Base-by-base conservation (phyloP, 2,888 invertebrate species). In the Metalampra italica region DNA sequence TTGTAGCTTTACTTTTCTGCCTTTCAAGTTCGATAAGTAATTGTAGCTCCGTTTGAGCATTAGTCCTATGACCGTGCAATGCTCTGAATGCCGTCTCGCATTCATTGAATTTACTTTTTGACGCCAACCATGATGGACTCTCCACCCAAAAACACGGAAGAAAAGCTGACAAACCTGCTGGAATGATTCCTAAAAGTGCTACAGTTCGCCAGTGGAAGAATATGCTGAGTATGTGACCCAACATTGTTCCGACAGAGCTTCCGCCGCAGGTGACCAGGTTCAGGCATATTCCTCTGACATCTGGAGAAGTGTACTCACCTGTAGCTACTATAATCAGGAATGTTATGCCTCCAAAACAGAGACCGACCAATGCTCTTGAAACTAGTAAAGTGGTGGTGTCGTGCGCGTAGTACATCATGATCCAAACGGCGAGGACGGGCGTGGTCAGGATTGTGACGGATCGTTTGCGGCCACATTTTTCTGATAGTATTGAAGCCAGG, bases 111-210 rank as follows among this genome's bases (percentile, higher is more conserved):
- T 56, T 55, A 22, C 66, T 66, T 47, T 63, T 60, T 9, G 60
- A 60, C 1, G 64, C 68, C n/a, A 70, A 50, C 67, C 64, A 66
- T 1, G 57, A 53, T 0, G 67, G 67, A 44, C 66, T 66, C 38
- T 68, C 68, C 4, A 57, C 51, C 58, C 63, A 66, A 39, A 59
- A 64, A 15, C 52, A 52, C 1, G 68, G 64, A 1, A 64, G 8
- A 7, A 65, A 7, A 29, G 55, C 52, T 0, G 64, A 51, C 0
- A 64, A 15, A 5, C 43, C 43, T 2, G 62, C 43, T 0, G 66
- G 64, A 11, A 61, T 51, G 0, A 64, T 42, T 3, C 59, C 66
- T 5, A 68, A 30, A 1, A 65, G 43, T 0, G 62, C 62, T 0
- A 61, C 61, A 3, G 45, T 53, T 46, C 64, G 52, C 67, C 69